phyloP scores from a whole-genome alignment of 2,888 invertebrate genomes.

The Rotaria macrura region DNA sequence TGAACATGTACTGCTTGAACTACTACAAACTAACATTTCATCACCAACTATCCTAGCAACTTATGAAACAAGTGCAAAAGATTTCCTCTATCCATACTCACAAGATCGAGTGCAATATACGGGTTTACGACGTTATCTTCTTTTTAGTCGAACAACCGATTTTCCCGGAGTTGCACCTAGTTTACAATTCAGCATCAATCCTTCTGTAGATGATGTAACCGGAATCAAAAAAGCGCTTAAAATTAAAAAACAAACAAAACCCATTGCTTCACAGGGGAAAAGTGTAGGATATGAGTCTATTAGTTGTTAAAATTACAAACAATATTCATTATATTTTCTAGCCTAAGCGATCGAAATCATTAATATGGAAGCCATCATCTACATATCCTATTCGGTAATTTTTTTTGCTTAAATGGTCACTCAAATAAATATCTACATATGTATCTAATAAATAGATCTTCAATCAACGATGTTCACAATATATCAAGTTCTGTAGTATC shows the following conservation, averaged over 20 bases:
- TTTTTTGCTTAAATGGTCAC: too few species aligned
- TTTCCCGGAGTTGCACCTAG: background rate
- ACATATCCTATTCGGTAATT: background rate
- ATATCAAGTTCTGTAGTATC: background rate
- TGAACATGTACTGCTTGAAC: background rate
- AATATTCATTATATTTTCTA: background rate
- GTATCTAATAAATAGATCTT: background rate
- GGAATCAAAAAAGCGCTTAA: background rate
- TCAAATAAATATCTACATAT: background rate
- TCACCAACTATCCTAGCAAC: background rate
- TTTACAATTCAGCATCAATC: background rate
- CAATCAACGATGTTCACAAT: background rate
- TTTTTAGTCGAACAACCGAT: background rate
- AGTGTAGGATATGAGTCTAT: background rate
- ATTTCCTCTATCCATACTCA: slow-evolving; percentile 1
- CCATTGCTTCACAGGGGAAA: background rate
- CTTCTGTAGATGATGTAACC: background rate
- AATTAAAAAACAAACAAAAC: background rate
- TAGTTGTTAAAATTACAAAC: background rate
- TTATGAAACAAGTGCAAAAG: slow-evolving; percentile 17
- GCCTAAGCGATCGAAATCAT: background rate
- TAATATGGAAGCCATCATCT: background rate
- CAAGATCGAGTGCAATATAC: background rate
- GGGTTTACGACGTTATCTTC: background rate
- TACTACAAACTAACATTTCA: background rate